A percentile compares a stretch with the other conserved stretches of the same genome.
These are phyloP conservation scores for Tachycineta bicolor DNA, from an alignment of 2,113 vertebrate species.

Conservation along the genomic window DNA sequence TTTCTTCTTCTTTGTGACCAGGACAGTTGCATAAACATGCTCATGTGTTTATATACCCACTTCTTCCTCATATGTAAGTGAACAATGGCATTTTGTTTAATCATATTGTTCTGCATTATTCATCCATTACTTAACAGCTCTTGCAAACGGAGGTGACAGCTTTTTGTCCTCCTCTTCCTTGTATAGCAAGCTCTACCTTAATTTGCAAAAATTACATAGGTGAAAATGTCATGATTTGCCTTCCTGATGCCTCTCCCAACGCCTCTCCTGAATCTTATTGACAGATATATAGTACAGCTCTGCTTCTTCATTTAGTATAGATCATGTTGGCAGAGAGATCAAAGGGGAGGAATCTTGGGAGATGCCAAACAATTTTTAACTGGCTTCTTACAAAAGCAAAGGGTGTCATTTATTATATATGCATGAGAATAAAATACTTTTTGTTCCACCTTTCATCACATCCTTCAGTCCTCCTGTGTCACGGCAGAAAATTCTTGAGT, in stretches of 20 bases:
- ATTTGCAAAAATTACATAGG: slow-evolving; percentile 15
- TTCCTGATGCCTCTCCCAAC: slow-evolving; percentile 1
- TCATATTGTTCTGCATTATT: not conserved
- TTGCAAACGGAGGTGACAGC: not conserved
- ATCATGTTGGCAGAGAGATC: slow-evolving; percentile 45
- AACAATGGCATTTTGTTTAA: not conserved
- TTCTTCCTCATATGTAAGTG: not conserved
- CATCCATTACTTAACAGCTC: not conserved
- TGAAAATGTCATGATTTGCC: slow-evolving; percentile 19
- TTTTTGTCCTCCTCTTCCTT: slow-evolving; percentile 9
- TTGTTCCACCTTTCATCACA: not conserved
- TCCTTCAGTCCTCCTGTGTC: not conserved
- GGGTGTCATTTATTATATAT: not conserved
- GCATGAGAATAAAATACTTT: not conserved
- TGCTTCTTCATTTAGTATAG: slow-evolving; percentile 47
- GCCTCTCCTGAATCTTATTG: slow-evolving; percentile 7
- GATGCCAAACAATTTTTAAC: slow-evolving; percentile 39
- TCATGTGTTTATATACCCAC: not conserved
- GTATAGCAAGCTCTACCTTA: not conserved
- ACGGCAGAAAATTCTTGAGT: not conserved
- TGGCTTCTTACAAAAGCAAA: slow-evolving; percentile 29
- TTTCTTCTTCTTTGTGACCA: not conserved
- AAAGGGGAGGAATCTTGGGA: slow-evolving; percentile 41
- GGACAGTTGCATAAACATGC: not conserved
- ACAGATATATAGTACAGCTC: slow-evolving; percentile 27